Evolutionary conservation across 2,113 vertebrate species (phyloP).

Genomic region (Bos javanicus): DNA sequence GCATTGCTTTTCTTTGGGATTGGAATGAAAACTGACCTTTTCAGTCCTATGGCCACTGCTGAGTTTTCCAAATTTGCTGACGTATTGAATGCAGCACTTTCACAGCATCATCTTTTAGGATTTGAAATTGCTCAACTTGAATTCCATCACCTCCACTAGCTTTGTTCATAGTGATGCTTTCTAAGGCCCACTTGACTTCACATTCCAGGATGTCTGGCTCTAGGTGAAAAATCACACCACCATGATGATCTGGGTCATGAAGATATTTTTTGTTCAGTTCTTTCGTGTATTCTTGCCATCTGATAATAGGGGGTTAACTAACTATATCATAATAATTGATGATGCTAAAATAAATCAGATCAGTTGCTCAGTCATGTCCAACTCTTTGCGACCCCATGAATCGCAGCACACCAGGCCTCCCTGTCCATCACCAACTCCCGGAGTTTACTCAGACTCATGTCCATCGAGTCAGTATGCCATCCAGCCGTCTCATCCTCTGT

Average conservation of each 20-base stretch:
- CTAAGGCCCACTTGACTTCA: not conserved
- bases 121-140: not conserved
- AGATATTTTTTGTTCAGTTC: not conserved
- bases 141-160: not conserved
- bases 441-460: no score
- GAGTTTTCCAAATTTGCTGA: not conserved
- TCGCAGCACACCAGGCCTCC: no score
- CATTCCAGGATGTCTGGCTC: not conserved
- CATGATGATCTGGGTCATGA: not conserved
- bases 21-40: not conserved
- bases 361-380: no score
- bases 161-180: not conserved
- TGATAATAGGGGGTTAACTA: not conserved
- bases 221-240: not conserved
- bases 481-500: no score
- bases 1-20: not conserved
- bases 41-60: not conserved
- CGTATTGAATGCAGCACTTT: not conserved
- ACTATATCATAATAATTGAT: not conserved
- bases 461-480: no score
- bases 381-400: no score
- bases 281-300: not conserved
- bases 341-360: not conserved
- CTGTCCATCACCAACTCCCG: no score
- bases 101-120: not conserved